Percentiles rank a stretch among this genome's conserved stretches.
phyloP scores from a whole-genome alignment of 1,140 invertebrate genomes.

The Sarcophaga peregrina region DNA sequence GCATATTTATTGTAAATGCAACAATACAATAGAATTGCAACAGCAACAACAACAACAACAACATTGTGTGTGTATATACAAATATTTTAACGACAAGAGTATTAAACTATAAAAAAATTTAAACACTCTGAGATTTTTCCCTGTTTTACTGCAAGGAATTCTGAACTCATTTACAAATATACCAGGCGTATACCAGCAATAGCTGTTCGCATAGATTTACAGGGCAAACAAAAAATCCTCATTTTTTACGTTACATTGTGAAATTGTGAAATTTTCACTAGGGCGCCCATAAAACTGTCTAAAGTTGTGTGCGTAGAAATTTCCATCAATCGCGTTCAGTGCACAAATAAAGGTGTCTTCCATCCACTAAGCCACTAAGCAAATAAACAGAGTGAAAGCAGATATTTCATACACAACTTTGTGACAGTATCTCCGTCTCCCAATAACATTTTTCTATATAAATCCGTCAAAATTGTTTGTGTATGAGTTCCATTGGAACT shows the following conservation, averaged over 20 bases:
- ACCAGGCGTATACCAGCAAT: too few relatives aligned
- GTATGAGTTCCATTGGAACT: too few relatives aligned
- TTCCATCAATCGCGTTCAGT: background rate
- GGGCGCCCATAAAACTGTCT: background rate
- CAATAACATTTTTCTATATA: too few relatives aligned
- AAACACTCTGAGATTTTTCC: slow-evolving; percentile 30
- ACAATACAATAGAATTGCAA: background rate
- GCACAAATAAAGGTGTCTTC: background rate
- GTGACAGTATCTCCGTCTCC: too few relatives aligned
- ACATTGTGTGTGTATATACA: background rate
- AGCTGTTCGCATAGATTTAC: background rate
- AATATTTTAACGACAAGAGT: slow-evolving; percentile 37
- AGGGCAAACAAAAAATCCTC: background rate
- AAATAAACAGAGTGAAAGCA: too few relatives aligned
- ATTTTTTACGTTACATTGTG: background rate
- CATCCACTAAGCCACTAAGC: too few relatives aligned
- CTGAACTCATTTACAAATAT: too few relatives aligned
- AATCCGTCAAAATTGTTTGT: too few relatives aligned
- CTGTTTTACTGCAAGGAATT: background rate
- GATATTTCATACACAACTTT: too few relatives aligned
- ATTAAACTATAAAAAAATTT: slow-evolving; percentile 30
- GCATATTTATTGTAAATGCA: background rate
- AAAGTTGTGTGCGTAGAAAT: background rate
- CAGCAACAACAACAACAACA: background rate
- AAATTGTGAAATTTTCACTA: background rate